Percentiles rank a stretch among this genome's conserved stretches.
Conservation (phyloP, 1,140 invertebrate genomes). For the Tetragnatha versicolor region DNA sequence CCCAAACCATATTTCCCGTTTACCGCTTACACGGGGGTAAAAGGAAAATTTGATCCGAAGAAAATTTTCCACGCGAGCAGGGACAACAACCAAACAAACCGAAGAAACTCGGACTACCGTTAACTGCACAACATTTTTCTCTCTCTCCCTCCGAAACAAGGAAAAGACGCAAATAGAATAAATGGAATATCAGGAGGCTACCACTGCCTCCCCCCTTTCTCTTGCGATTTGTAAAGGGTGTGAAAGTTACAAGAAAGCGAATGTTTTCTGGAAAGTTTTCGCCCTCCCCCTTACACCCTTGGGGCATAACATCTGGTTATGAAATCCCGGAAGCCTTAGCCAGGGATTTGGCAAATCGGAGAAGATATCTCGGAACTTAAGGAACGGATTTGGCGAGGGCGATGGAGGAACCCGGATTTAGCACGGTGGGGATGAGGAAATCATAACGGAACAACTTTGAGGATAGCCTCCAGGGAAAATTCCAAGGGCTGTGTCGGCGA, state of each 20-base stretch:
- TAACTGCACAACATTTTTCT: no score
- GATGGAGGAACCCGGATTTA: conserved; percentile 18
- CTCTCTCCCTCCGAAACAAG: conserved; percentile 19
- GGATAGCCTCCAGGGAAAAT: no score
- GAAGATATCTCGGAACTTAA: conserved; percentile 38
- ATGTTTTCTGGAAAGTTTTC: conserved; percentile 39
- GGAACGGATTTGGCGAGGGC: conserved; percentile 21
- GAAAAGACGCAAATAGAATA: conserved; percentile 31
- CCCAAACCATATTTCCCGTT: no score
- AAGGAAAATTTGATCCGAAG: no score
- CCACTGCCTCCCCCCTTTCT: neutral
- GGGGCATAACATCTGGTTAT: conserved; percentile 51
- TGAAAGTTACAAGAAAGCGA: conserved; percentile 21
- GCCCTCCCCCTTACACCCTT: neutral
- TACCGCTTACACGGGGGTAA: no score
- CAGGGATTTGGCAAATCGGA: conserved; percentile 43
- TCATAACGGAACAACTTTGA: no score
- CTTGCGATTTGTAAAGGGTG: conserved; percentile 13
- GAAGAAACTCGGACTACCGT: no score
- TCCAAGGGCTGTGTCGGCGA: no score
- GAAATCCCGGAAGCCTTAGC: conserved; percentile 40
- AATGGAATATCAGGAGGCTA: conserved; percentile 36
- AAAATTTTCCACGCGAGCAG: no score
- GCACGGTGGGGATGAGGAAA: neutral
- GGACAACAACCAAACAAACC: no score